Evolutionary conservation across 1,140 invertebrate species (phyloP).

Genomic region (Bradynema listronoti): DNA sequence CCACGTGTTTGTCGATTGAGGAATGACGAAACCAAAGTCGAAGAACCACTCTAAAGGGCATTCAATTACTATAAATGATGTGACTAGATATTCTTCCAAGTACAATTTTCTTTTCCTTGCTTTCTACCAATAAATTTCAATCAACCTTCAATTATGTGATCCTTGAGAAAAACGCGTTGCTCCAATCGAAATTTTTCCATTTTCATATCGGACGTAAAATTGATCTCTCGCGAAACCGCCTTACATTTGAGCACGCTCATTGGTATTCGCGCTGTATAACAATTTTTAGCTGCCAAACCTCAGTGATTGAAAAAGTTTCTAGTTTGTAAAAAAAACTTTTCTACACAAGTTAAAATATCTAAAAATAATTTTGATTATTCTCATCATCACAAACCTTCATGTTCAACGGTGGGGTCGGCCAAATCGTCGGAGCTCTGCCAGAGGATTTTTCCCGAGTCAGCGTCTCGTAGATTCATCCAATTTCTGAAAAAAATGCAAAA

Average conservation of each 20-base stretch:
- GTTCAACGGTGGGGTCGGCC: slow-evolving; percentile 80
- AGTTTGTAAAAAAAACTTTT: too few relatives aligned
- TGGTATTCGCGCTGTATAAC: slow-evolving; percentile 72
- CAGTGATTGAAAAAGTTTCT: background rate
- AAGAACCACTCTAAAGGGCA: slow-evolving; percentile 90
- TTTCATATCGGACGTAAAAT: slow-evolving; percentile 89
- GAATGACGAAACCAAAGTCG: slow-evolving; percentile 97
- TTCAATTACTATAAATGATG: slow-evolving; percentile 3
- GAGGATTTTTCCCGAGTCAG: slow-evolving; percentile 84
- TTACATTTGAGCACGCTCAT: slow-evolving; percentile 90
- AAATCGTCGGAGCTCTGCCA: slow-evolving; percentile 97
- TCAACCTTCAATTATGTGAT: slow-evolving; percentile 63
- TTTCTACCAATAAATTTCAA: too few relatives aligned
- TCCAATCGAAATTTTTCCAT: slow-evolving; percentile 95
- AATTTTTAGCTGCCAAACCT: slow-evolving; percentile 12
- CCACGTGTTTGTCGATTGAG: slow-evolving; percentile 98
- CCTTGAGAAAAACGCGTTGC: slow-evolving; percentile 77
- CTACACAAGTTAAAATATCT: too few relatives aligned
- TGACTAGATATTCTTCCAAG: too few relatives aligned
- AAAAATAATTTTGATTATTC: too few relatives aligned
- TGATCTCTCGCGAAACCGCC: slow-evolving; percentile 91
- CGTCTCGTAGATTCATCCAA: slow-evolving; percentile 95
- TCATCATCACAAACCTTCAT: slow-evolving; percentile 70
- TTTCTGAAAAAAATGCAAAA: slow-evolving; percentile 66
- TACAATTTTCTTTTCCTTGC: too few relatives aligned